Percentiles rank a stretch among this genome's conserved stretches.
Evolutionary conservation across 2,888 invertebrate genomes (phyloP).

Genomic region (Napeogenes sylphis): DNA sequence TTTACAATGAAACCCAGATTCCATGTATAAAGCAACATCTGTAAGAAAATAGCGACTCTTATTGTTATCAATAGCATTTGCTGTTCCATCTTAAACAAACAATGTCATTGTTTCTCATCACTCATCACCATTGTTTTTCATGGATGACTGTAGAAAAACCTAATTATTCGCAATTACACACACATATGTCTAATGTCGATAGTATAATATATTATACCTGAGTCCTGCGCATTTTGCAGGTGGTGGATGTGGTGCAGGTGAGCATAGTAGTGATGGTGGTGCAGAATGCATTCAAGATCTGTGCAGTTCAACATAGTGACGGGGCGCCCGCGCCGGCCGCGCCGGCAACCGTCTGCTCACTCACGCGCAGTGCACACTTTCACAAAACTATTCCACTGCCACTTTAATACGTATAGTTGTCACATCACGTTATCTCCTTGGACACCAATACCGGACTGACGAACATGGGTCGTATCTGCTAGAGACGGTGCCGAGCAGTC

Average conservation of each 20-base stretch:
- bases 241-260: constrained; percentile 84
- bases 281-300: constrained; percentile 86
- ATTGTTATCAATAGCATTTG: constrained; percentile 63
- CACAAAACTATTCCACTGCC: constrained; percentile 75
- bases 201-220: constrained; percentile 60
- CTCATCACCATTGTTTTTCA: constrained; percentile 51
- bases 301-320: constrained; percentile 85
- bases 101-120: constrained; percentile 56
- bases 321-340: constrained; percentile 50
- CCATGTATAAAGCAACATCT: constrained; percentile 14
- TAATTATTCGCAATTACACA: constrained; percentile 26
- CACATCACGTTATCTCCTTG: constrained; percentile 74
- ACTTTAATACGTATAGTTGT: constrained; percentile 67
- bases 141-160: constrained; percentile 38
- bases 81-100: constrained; percentile 59
- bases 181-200: constrained; percentile 8
- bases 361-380: constrained; percentile 73
- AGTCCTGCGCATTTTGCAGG: constrained; percentile 81
- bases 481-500: constrained; percentile 61
- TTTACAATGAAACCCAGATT: constrained; percentile 4
- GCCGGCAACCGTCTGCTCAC: constrained; percentile 55
- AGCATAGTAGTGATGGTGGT: constrained; percentile 85
- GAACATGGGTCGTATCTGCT: constrained; percentile 39
- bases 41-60: constrained; percentile 30
- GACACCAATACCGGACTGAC: constrained; percentile 51